These are phyloP conservation scores for Dolichopus griseipennis DNA, from an alignment of 2,888 invertebrate genomes.

Conservation along the genomic window DNA sequence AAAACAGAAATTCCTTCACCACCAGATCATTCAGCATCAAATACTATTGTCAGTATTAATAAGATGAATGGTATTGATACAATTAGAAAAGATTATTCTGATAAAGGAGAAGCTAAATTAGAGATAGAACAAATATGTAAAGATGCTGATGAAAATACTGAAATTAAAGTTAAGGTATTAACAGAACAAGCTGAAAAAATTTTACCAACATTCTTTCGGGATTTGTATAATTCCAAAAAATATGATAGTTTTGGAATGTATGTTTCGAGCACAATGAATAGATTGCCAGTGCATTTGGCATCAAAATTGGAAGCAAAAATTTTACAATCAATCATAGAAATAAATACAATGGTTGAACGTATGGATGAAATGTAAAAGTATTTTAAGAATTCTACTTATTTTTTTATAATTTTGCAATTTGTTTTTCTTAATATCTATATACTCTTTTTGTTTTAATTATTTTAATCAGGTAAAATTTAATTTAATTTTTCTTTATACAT, in stretches of 20 bases:
- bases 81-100: not conserved
- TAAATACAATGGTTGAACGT: constrained; percentile 35
- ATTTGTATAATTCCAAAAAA: constrained; percentile 38
- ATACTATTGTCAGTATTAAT: not conserved
- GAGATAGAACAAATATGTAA: not conserved
- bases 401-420: constrained; percentile 8
- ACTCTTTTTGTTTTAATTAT: not conserved
- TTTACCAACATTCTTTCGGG: constrained; percentile 40
- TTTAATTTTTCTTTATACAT: no score
- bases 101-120: not conserved
- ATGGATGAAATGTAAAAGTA: constrained; percentile 5
- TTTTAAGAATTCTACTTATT: not conserved
- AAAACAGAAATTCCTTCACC: not conserved
- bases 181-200: constrained; percentile 18
- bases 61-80: not conserved
- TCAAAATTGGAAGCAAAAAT: constrained; percentile 38
- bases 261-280: constrained; percentile 40
- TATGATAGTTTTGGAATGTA: constrained; percentile 39
- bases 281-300: constrained; percentile 33
- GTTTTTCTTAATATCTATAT: not conserved
- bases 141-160: constrained; percentile 17
- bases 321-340: constrained; percentile 38
- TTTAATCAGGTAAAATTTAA: no score
- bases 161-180: constrained; percentile 20
- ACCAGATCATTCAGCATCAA: not conserved